phyloP scores from a whole-genome alignment of 1,140 invertebrate species.

The Calephelis nemesis region DNA sequence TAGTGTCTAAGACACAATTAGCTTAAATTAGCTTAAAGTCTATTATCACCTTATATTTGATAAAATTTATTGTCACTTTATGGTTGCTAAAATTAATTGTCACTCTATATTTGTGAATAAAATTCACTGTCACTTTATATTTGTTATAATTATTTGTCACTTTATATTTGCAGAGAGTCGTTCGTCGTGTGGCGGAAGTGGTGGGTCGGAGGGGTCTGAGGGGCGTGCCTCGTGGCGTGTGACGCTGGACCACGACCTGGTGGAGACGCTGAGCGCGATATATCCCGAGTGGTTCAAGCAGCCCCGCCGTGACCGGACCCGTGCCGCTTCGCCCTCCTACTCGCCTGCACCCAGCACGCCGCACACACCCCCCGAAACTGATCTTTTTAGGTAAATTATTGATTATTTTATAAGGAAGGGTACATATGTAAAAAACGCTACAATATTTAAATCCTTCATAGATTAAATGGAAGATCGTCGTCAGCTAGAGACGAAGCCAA shows the following conservation, averaged over 20 bases:
- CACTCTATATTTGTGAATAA: too few relatives aligned
- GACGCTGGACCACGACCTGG: constrained; percentile 92
- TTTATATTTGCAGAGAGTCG: constrained; percentile 83
- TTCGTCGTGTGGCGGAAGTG: constrained; percentile 79
- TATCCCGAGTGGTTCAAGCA: constrained; percentile 94
- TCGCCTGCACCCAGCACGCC: constrained; percentile 51
- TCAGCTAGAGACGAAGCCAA: too few relatives aligned
- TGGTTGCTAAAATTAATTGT: constrained; percentile 27
- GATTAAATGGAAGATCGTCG: too few relatives aligned
- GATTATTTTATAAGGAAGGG: too few relatives aligned
- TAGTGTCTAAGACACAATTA: too few relatives aligned
- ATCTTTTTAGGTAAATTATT: constrained; percentile 54
- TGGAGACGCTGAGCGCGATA: constrained; percentile 92
- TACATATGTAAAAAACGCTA: too few relatives aligned
- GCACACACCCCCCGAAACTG: constrained; percentile 55
- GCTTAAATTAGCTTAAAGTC: too few relatives aligned
- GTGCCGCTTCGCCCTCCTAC: constrained; percentile 47
- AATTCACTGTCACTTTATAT: not conserved
- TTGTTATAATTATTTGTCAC: not conserved
- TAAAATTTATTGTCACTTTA: constrained; percentile 9
- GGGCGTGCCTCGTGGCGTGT: constrained; percentile 92
- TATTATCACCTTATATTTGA: not conserved
- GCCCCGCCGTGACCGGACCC: constrained; percentile 70
- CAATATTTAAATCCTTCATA: too few relatives aligned
- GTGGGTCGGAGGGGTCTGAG: constrained; percentile 82